Evolutionary conservation across 1,140 invertebrate genomes (phyloP), one percentile per base, ranked within the genome.

Genomic region (Elymnias hypermnestra): DNA sequence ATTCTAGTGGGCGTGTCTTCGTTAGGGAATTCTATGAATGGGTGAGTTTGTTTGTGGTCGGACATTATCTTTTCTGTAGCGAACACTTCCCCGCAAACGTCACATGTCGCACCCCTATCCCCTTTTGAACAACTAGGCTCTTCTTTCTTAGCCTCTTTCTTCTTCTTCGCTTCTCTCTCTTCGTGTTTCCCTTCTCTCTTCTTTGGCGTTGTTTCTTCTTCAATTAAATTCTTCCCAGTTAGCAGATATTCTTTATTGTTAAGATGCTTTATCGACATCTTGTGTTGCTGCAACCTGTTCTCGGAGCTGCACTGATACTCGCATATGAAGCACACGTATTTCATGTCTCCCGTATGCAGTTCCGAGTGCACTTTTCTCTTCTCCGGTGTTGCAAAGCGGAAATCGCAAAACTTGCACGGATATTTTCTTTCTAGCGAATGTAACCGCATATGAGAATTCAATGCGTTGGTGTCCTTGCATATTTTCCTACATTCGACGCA

Each of bases 321-420:
- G 28, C 82, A 85, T 17, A 85, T 83, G 17, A 85, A 85, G 55
- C 82, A 85, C 0, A 85, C 82, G 39, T 74, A 85, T 46, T 79
- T 83, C 72, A 83, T 77, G 40, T 79, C 78, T 2, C 82, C 82
- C 0, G 78, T 85, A 25, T 85, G 82, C 15, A 85, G 49, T 55
- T 76, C 75, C 0, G 72, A 56, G 23, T 85, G 82, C 0, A 55
- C 36, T 50, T 79, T 83, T 25, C 75, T 54, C 31, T 85, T 85
- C 15, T 82, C 74, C 0, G 66, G 65, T 0, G 78, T 79, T 3
- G 82, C 73, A 42, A 85, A 85, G 7, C 82, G 58, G 36, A 83
- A 85, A 48, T 85, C 78, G 41, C 82, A 85, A 36, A 74, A 85
- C 58, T 82, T 85, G 40, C 82, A 85, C 0, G 74, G 72, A 54